phyloP scores from a whole-genome alignment of 1,140 invertebrate genomes.

The Bradysia coprophila region DNA sequence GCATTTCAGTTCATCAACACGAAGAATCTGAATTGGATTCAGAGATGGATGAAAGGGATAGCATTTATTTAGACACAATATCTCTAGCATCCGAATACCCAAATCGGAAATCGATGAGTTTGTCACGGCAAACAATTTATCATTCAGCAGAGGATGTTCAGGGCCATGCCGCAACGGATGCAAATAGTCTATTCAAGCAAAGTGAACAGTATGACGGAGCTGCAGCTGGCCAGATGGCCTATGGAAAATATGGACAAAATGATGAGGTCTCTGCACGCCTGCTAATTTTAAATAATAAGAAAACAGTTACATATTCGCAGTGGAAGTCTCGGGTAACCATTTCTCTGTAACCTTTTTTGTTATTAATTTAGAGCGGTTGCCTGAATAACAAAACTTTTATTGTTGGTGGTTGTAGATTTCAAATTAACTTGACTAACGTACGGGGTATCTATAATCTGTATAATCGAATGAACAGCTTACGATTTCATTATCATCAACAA shows the following conservation, averaged over 20 bases:
- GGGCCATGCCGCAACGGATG: constrained; percentile 5
- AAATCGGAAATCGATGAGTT: constrained; percentile 20
- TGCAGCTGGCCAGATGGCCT: constrained; percentile 13
- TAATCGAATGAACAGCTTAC: too few relatives aligned
- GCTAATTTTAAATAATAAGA: constrained; percentile 23
- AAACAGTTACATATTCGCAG: constrained; percentile 26
- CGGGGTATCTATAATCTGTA: too few relatives aligned
- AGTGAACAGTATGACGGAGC: too few relatives aligned
- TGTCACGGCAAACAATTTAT: constrained; percentile 22
- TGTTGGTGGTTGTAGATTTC: too few relatives aligned
- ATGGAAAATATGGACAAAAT: constrained; percentile 14
- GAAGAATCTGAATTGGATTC: constrained; percentile 18
- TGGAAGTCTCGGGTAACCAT: constrained; percentile 23
- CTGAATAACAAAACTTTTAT: too few relatives aligned
- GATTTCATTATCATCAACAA: too few relatives aligned
- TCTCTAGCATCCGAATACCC: constrained; percentile 21
- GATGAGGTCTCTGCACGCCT: constrained; percentile 25
- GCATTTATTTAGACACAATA: constrained; percentile 21
- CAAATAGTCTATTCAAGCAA: background rate
- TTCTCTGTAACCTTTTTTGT: too few relatives aligned
- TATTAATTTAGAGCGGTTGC: too few relatives aligned
- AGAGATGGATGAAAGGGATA: constrained; percentile 23
- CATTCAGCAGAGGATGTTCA: constrained; percentile 21
- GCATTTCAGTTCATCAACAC: constrained; percentile 18
- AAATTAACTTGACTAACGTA: too few relatives aligned